Base-by-base conservation (phyloP, 2,888 invertebrate genomes). In the Drosophila nr. fundita region DNA sequence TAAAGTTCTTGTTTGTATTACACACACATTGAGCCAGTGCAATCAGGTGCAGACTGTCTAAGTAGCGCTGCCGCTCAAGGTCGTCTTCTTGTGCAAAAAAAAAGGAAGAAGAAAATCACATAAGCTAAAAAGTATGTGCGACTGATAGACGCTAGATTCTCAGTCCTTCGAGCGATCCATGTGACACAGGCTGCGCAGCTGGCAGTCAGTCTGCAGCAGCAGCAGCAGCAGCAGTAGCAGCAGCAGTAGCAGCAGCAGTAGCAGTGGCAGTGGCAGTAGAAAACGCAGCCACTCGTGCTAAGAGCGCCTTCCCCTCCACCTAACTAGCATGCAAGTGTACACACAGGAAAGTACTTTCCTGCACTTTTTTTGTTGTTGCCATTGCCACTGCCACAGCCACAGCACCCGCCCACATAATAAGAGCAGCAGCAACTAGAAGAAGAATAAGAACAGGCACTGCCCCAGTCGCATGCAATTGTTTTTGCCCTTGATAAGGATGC, bases 401-500 rank as follows among this genome's bases (percentile, higher is more conserved):
- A 36, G 55, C 38, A 69, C n/a, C 45, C 40, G 48, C 64, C 74
- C 67, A 76, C 72, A 65, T 80, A 83, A 70, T 55, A 69, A 61
- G 58, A 53, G 48, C 42, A n/a, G n/a, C 27, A n/a, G 57, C 61
- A 59, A 54, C 55, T 27, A 27, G 21, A 64, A 54, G 42, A 53
- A 54, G n/a, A 73, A 60, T 34, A 58, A 52, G 18, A 45, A 54
- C 49, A 40, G 40, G 18, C 21, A 21, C 76, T 45, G 50, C 27
- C 63, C 55, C 36, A 29, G 52, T 76, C 80, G 57, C 69, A 65
- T 80, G 79, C 87, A 74, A 73, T 82, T 79, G 76, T 76, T 73
- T 71, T 76, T 80, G 90, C 83, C 92, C 90, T 91, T 91, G 92
- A 91, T 87, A 84, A 83, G 92, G 87, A 91, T 91, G 87, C 86